These are phyloP conservation scores for Xenops minutus DNA, from an alignment of 2,797 vertebrate species.

Conservation along the genomic window DNA sequence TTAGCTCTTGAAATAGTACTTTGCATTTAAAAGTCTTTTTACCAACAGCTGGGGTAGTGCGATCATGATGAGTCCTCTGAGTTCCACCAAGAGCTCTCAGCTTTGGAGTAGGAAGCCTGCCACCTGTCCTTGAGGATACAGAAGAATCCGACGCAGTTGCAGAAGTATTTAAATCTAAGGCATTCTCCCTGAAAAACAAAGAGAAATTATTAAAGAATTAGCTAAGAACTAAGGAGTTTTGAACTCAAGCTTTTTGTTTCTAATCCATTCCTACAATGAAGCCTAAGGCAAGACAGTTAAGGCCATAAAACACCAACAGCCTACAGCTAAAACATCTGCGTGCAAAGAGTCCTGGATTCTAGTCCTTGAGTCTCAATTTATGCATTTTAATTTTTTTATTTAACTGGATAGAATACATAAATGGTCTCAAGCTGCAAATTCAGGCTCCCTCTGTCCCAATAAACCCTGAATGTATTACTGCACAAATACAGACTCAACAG, in stretches of 20 bases:
- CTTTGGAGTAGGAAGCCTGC: conserved; percentile 78
- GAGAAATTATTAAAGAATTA: not conserved
- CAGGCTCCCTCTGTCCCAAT: not conserved
- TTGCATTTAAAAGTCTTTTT: conserved; percentile 47
- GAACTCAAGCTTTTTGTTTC: not conserved
- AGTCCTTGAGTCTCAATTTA: not conserved
- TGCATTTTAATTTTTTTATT: not conserved
- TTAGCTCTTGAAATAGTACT: not conserved
- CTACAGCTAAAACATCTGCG: not conserved
- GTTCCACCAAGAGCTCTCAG: conserved; percentile 68
- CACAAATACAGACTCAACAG: not conserved
- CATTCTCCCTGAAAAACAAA: conserved; percentile 46
- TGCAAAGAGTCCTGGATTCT: not conserved
- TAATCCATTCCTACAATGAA: not conserved
- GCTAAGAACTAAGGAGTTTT: not conserved
- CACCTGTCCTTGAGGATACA: conserved; percentile 55
- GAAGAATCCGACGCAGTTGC: conserved; percentile 58
- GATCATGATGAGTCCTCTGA: conserved; percentile 80
- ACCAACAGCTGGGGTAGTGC: conserved; percentile 81
- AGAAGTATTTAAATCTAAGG: conserved; percentile 33
- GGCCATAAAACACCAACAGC: not conserved
- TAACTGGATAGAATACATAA: not conserved
- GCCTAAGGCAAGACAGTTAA: not conserved
- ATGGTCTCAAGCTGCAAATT: not conserved
- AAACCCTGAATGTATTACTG: not conserved